phyloP scores from a whole-genome alignment of 2,113 vertebrate genomes.

The Delphinapterus leucas region DNA sequence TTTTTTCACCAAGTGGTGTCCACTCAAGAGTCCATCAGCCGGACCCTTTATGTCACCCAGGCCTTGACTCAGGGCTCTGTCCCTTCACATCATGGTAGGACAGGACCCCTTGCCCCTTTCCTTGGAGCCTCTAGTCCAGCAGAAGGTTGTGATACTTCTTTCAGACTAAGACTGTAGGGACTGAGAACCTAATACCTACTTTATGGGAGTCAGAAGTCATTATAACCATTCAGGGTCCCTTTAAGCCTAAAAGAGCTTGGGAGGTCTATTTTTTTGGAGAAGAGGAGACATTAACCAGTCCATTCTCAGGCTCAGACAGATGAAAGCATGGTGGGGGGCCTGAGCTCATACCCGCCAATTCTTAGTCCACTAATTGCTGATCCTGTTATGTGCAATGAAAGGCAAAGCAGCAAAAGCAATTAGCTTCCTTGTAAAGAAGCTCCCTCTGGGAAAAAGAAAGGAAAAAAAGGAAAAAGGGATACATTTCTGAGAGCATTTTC shows the following conservation, averaged over 20 bases:
- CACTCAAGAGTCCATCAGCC: not conserved
- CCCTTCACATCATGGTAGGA: not conserved
- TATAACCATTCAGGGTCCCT: not conserved
- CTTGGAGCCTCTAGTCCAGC: not conserved
- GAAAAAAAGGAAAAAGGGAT: not conserved
- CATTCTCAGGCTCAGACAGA: not conserved
- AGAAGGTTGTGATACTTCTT: not conserved
- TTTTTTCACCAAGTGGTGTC: not conserved
- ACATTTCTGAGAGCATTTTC: not conserved
- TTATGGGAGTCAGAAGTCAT: not conserved
- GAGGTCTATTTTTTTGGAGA: not conserved
- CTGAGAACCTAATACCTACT: not conserved
- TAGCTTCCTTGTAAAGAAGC: conserved; percentile 19
- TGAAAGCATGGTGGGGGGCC: not conserved
- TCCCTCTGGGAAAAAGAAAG: not conserved
- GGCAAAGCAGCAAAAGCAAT: not conserved
- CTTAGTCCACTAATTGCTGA: conserved; percentile 29
- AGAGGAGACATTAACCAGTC: not conserved
- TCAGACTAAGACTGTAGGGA: not conserved
- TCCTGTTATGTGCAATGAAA: not conserved
- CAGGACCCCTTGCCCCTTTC: not conserved
- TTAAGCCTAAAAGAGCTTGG: not conserved
- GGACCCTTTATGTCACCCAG: not conserved
- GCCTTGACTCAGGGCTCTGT: not conserved
- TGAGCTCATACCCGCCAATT: not conserved